phyloP scores from a whole-genome alignment of 1,140 invertebrate species.

The Pseudomyrmex sp. region DNA sequence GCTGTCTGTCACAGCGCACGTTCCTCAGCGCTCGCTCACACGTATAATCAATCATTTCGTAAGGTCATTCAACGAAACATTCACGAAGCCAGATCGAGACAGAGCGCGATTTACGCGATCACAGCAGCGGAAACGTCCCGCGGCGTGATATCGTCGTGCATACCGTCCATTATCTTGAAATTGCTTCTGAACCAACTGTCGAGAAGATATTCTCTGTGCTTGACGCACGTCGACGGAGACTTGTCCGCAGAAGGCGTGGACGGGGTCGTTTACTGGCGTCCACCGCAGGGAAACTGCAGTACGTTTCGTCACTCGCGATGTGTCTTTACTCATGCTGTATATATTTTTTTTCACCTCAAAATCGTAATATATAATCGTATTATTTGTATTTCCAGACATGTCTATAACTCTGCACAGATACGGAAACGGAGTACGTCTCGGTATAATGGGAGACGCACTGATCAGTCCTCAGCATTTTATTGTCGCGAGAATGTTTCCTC shows the following conservation, averaged over 20 bases:
- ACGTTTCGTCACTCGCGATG: slow-evolving; percentile 75
- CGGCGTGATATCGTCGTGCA: slow-evolving; percentile 88
- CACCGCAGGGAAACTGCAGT: slow-evolving; percentile 93
- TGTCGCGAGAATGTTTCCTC: slow-evolving; percentile 84
- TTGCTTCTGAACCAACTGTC: slow-evolving; percentile 90
- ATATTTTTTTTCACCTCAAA: slow-evolving; percentile 4
- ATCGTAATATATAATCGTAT: neutral
- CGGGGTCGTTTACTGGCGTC: slow-evolving; percentile 90
- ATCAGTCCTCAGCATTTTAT: slow-evolving; percentile 87
- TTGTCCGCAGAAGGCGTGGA: slow-evolving; percentile 89
- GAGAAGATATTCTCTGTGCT: slow-evolving; percentile 89
- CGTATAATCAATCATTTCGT: neutral
- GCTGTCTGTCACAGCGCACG: too few species aligned
- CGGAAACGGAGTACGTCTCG: slow-evolving; percentile 88
- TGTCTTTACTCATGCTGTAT: slow-evolving; percentile 18
- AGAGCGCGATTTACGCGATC: slow-evolving; percentile 89
- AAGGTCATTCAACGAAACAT: slow-evolving; percentile 86
- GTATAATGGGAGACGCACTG: slow-evolving; percentile 91
- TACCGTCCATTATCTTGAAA: slow-evolving; percentile 89
- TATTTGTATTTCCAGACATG: slow-evolving; percentile 86
- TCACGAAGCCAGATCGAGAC: slow-evolving; percentile 86
- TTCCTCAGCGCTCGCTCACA: too few species aligned
- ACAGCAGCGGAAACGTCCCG: slow-evolving; percentile 89
- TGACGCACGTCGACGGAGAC: slow-evolving; percentile 89
- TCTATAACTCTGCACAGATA: slow-evolving; percentile 92